These are phyloP conservation scores for Drosophila mayri DNA, from an alignment of 1,140 invertebrate species.

Conservation along the genomic window DNA sequence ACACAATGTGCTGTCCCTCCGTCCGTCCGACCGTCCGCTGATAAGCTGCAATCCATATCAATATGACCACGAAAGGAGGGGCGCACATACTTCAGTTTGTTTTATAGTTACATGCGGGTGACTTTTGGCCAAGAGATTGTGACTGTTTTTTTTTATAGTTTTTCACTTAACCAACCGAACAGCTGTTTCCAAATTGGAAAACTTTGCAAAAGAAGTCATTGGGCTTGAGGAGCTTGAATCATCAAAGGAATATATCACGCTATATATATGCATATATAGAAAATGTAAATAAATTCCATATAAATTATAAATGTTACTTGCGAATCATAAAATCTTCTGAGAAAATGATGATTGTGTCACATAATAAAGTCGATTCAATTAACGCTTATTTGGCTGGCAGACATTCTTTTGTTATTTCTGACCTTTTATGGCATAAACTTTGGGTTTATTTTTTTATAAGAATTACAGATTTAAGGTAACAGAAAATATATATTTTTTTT, in stretches of 20 bases:
- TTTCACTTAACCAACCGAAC: constrained; percentile 9
- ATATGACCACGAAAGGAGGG: constrained; percentile 16
- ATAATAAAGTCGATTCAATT: constrained; percentile 10
- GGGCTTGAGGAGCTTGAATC: not conserved
- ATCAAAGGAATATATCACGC: not conserved
- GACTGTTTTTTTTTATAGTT: not conserved
- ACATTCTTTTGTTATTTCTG: not conserved
- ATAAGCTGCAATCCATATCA: constrained; percentile 42
- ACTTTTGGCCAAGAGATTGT: constrained; percentile 38
- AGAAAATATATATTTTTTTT: no score
- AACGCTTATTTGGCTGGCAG: constrained; percentile 7
- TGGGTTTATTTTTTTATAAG: not conserved
- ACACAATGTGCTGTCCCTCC: constrained; percentile 10
- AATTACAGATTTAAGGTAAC: not conserved
- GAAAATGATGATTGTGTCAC: constrained; percentile 11
- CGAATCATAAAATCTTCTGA: constrained; percentile 20
- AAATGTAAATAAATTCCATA: not conserved
- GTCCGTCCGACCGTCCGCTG: constrained; percentile 7
- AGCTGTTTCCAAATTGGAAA: constrained; percentile 9
- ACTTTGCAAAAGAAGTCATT: not conserved
- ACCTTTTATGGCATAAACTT: not conserved
- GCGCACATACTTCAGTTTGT: constrained; percentile 4
- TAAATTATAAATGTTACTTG: not conserved
- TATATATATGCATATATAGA: not conserved
- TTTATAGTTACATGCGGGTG: constrained; percentile 35